Base-by-base conservation (phyloP, 2,888 invertebrate genomes). In the Electrophaes corylata region DNA sequence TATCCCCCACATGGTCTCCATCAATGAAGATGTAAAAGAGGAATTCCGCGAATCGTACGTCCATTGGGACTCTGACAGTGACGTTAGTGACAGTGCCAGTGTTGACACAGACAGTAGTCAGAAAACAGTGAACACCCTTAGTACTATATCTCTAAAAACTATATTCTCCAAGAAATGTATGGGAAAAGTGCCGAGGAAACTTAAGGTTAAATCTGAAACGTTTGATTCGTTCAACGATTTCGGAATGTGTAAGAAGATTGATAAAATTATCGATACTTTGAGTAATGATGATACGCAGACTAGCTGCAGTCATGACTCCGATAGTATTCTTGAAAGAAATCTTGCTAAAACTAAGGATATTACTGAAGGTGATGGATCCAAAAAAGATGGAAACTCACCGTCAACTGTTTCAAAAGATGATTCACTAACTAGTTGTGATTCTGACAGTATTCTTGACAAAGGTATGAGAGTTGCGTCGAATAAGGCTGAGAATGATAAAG, bases 31-130 rank as follows among this genome's bases (percentile, higher is more conserved):
- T 0, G 65, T 83, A 0, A 77, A 72, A 31, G 58, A 73, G 1
- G 78, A 74, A 4, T 76, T 80, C 49, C 73, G 71, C n/a, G 3
- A 45, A 0, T 31, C 45, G 31, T 80, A 0, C 83, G 84, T 19
- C 0, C 83, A 85, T 29, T 86, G 87, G 84, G 88, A 86, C 43
- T 84, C 86, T 0, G 83, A 83, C 6, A 63, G 65, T 4, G 72
- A 43, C 16, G 14, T 39, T 10, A 39, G 26, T 4, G 26, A 26
- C 2, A 16, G 64, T 3, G 70, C 71, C 12, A 64, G 55, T 3
- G 64, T 66, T 29, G 41, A 41, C 12, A 44, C 20, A 45, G 66
- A 44, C 10, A 62, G 60, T 0, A 62, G 60, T 0, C 64, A 57
- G 2, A 73, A 56, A 2, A 73, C 54, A 8, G 71, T 88, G 0